Evolutionary conservation across 1,140 invertebrate genomes (phyloP).

Genomic region (Theocolax elegans): DNA sequence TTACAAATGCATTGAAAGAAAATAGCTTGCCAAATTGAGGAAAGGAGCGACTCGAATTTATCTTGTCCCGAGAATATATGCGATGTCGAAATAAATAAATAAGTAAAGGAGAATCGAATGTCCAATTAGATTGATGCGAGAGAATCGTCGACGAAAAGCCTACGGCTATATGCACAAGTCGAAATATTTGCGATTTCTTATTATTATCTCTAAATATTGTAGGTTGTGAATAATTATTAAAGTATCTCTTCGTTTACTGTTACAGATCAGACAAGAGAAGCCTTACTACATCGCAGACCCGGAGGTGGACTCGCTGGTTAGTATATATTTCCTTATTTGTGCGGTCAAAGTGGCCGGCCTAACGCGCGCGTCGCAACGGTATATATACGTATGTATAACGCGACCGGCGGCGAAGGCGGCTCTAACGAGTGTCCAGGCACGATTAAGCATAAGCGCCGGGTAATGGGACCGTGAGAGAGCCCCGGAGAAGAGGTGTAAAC

Average conservation of each 20-base stretch:
- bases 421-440: constrained; percentile 7
- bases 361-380: background rate
- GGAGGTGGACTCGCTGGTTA: constrained; percentile 98
- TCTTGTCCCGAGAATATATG: too few relatives aligned
- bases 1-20: too few relatives aligned
- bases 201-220: too few relatives aligned
- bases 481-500: background rate
- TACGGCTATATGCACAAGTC: too few relatives aligned
- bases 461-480: background rate
- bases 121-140: too few relatives aligned
- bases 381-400: background rate
- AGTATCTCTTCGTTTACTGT: constrained; percentile 69
- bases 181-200: too few relatives aligned
- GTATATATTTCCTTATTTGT: constrained; percentile 63
- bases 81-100: too few relatives aligned
- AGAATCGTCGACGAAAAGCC: too few relatives aligned
- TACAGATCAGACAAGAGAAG: constrained; percentile 97
- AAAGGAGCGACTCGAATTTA: too few relatives aligned
- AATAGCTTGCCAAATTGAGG: too few relatives aligned
- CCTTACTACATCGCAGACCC: constrained; percentile 97
- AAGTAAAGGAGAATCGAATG: too few relatives aligned
- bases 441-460: constrained; percentile 21
- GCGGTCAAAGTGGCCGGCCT: background rate
- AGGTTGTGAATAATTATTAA: constrained; percentile 66
- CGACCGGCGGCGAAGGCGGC: background rate